Evolutionary conservation across 2,888 invertebrate species (phyloP).

Genomic region (Trissoscelio sp.): DNA sequence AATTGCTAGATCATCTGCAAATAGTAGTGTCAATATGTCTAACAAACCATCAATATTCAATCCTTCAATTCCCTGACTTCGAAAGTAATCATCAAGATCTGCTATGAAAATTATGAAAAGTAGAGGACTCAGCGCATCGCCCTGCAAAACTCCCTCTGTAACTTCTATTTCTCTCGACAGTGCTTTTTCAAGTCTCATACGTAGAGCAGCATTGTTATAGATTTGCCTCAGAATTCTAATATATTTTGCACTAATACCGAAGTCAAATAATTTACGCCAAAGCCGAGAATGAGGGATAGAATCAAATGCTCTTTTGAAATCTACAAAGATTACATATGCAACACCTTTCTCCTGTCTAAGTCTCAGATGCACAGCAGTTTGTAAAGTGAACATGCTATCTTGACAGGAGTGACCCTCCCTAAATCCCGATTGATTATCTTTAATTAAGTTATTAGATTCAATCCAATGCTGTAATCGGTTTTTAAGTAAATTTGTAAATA

Average conservation of each 20-base stretch:
- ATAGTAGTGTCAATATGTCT: background rate
- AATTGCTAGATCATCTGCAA: conserved; percentile 9
- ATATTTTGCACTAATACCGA: background rate
- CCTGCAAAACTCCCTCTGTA: conserved; percentile 10
- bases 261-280: conserved; percentile 3
- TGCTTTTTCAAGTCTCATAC: background rate
- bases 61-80: background rate
- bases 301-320: background rate
- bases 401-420: background rate
- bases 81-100: background rate
- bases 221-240: background rate
- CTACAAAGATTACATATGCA: background rate
- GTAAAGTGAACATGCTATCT: conserved; percentile 13
- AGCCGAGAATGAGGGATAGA: background rate
- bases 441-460: background rate
- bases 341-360: background rate
- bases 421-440: conserved; percentile 8
- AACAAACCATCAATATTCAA: background rate
- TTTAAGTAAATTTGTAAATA: conserved; percentile 6
- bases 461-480: background rate
- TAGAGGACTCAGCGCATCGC: conserved; percentile 7
- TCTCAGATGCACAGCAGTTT: background rate
- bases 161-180: background rate
- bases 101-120: conserved; percentile 2
- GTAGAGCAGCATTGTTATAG: background rate